Evolutionary conservation across 2,797 vertebrate genomes (phyloP), one percentile per base, ranked within the genome.

Genomic region (Phalanger gymnotis): DNA sequence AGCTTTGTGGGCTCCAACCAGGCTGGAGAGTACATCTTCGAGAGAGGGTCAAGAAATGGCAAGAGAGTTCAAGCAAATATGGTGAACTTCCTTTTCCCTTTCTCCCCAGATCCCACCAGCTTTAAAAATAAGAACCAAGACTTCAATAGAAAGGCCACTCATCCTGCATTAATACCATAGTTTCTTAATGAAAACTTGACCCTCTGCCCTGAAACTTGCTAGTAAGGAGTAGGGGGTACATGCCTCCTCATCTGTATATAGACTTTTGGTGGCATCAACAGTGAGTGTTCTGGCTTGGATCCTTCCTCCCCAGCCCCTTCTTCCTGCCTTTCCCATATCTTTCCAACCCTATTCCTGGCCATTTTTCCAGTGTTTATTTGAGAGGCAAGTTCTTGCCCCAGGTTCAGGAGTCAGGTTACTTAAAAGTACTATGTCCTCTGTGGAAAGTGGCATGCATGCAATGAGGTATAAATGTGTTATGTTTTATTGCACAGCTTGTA

Each of bases 1-100:
- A 99, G 99, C 99, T 99, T 99, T 98, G 99, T 99, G 98, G 99
- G 99, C 96, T 99, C 99, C 98, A 99, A 99, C 98, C 99, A 99
- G 96, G 99, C 99, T 51, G 99, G 99, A 97, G 99, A 99, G 95
- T 99, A 99, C 98, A 99, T 99, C 98, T 99, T 99, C 87, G 99
- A 99, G 98, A 99, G 99, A 96, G 99, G 99, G 94, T 99, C 99
- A 92, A 99, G 99, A 98, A 99, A 99, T 58, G 99, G 99, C 98
- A 99, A 99, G 98, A 99, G 99, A 97, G 99, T 99, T 93, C 99
- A 99, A 98, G 99, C 99, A 90, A 99, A 99, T 98, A 99, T 99
- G 99, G 99, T 99, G 98, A 98, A 27, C 95, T 96, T 96, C 58
- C 94, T 94, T 91, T 30, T 95, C 55, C 47, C 90, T 95, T 92